These are phyloP conservation scores for Spheniscus mendiculus DNA, from an alignment of 2,113 vertebrate genomes.

Conservation along the genomic window DNA sequence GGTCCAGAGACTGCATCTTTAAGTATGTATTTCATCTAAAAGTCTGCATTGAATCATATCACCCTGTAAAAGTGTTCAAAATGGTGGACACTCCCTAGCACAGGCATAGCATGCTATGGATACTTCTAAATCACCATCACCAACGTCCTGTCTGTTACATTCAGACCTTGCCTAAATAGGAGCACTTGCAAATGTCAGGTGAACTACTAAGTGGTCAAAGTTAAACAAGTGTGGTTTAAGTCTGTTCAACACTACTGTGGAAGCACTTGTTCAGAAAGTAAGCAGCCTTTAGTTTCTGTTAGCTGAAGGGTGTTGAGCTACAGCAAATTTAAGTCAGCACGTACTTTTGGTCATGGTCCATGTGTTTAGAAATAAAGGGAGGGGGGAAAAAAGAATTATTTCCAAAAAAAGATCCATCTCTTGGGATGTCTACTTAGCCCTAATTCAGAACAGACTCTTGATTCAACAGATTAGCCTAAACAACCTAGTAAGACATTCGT, in stretches of 20 bases:
- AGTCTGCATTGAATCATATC: background rate
- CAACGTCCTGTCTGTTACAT: background rate
- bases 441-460: constrained; percentile 15
- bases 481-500: background rate
- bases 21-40: rapidly evolving
- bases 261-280: background rate
- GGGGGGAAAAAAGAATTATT: background rate
- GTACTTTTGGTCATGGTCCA: background rate
- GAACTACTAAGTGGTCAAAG: background rate
- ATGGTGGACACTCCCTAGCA: background rate
- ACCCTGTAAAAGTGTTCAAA: background rate
- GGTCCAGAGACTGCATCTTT: background rate
- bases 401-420: background rate
- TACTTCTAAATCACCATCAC: background rate
- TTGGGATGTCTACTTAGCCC: background rate
- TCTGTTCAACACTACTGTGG: background rate
- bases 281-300: background rate
- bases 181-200: background rate
- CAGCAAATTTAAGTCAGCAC: background rate
- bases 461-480: background rate
- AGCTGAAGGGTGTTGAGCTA: background rate
- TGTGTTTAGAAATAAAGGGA: background rate
- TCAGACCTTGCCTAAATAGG: background rate
- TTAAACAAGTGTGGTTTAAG: background rate
- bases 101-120: background rate